Evolutionary conservation across 2,113 vertebrate species (phyloP).

Genomic region (Neopipo cinnamomea): DNA sequence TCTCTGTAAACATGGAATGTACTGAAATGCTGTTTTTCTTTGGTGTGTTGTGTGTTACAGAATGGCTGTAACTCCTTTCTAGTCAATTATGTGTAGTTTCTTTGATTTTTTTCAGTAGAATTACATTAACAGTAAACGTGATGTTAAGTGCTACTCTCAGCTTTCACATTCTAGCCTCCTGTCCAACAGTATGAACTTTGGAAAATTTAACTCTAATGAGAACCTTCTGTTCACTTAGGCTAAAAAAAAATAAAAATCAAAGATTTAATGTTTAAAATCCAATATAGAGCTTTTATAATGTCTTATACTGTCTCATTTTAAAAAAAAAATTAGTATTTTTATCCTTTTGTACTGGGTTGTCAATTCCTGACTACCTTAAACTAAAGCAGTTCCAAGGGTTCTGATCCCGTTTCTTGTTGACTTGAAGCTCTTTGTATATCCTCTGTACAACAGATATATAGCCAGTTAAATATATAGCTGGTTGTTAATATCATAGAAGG

Average conservation of each 20-base stretch:
- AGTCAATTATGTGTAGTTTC: not conserved
- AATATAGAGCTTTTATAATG: not conserved
- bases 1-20: not conserved
- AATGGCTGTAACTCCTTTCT: not conserved
- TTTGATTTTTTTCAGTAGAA: not conserved
- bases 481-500: not conserved
- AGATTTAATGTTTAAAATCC: not conserved
- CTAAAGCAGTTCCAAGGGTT: not conserved
- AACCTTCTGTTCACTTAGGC: not conserved
- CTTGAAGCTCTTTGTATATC: not conserved
- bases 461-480: not conserved
- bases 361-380: not conserved
- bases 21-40: not conserved
- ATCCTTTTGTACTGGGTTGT: not conserved
- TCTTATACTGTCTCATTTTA: not conserved
- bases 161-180: not conserved
- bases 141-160: not conserved
- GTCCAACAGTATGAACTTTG: not conserved
- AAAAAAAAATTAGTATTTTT: not conserved
- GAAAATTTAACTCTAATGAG: not conserved
- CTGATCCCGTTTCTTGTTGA: not conserved
- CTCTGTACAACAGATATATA: not conserved
- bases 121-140: not conserved
- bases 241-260: not conserved
- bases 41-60: not conserved